These are phyloP conservation scores for Uloborus plumipes DNA, from an alignment of 2,888 invertebrate species.

Conservation along the genomic window DNA sequence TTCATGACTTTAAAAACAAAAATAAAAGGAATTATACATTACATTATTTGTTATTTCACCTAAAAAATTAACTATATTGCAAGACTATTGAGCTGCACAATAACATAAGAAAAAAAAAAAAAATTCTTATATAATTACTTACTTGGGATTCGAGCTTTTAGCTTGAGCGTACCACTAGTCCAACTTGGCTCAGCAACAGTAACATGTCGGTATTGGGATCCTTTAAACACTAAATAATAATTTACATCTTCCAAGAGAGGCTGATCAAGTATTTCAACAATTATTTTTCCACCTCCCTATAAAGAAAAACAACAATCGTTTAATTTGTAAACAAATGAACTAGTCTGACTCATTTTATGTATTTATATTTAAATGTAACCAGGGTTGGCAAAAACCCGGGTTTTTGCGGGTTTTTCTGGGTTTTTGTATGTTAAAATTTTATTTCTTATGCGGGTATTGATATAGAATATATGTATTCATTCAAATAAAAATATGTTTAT, in stretches of 20 bases:
- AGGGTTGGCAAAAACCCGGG: too few species aligned
- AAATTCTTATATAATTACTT: not conserved
- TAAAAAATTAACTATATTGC: too few species aligned
- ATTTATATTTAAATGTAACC: too few species aligned
- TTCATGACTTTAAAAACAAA: too few species aligned
- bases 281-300: conserved; percentile 51
- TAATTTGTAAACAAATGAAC: not conserved
- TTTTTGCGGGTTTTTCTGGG: too few species aligned
- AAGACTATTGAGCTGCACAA: too few species aligned
- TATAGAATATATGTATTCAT: too few species aligned
- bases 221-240: conserved; percentile 45
- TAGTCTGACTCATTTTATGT: not conserved
- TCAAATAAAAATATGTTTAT: too few species aligned
- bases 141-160: conserved; percentile 41
- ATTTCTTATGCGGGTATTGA: too few species aligned
- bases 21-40: too few species aligned
- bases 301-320: not conserved
- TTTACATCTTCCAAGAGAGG: not conserved
- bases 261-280: conserved; percentile 42
- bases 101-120: not conserved
- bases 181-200: conserved; percentile 12
- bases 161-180: conserved; percentile 20
- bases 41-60: too few species aligned
- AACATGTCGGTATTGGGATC: conserved; percentile 27
- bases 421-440: too few species aligned